Percentiles rank a stretch among this genome's conserved stretches.
Conservation (phyloP, 2,797 vertebrate species). For the Sternotherus odoratus region DNA sequence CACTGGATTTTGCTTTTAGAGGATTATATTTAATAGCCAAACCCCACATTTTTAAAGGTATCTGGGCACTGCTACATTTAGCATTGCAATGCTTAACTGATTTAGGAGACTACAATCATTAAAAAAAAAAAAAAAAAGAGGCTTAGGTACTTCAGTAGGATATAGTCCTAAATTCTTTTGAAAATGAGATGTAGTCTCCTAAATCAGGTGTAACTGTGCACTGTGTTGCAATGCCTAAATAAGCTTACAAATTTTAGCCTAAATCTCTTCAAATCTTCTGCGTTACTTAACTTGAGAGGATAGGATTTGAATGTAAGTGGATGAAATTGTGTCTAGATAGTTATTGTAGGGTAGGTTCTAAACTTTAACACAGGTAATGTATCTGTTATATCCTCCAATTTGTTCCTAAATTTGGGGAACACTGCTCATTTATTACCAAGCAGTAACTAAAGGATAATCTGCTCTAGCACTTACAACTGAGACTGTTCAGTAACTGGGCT, state of each 20-base stretch:
- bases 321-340: not conserved
- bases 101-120: not conserved
- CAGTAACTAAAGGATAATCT: accelerated
- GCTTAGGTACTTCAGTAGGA: not conserved
- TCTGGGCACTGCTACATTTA: not conserved
- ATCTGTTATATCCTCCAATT: accelerated
- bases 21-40: not conserved
- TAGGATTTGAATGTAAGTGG: too few relatives aligned
- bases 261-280: not conserved
- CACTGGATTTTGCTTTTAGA: not conserved
- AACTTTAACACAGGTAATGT: not conserved
- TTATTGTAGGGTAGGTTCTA: not conserved
- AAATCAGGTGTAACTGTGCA: not conserved
- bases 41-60: not conserved
- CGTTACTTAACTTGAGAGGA: not conserved
- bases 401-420: not conserved
- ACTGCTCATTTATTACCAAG: not conserved
- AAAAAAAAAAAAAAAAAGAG: not conserved
- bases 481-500: not conserved
- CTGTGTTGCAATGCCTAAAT: not conserved
- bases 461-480: not conserved
- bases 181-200: not conserved
- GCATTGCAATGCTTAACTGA: not conserved
- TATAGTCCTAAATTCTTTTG: not conserved
- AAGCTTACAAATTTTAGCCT: not conserved